phyloP scores from a whole-genome alignment of 2,113 vertebrate genomes.

The Nothocercus nigrocapillus region DNA sequence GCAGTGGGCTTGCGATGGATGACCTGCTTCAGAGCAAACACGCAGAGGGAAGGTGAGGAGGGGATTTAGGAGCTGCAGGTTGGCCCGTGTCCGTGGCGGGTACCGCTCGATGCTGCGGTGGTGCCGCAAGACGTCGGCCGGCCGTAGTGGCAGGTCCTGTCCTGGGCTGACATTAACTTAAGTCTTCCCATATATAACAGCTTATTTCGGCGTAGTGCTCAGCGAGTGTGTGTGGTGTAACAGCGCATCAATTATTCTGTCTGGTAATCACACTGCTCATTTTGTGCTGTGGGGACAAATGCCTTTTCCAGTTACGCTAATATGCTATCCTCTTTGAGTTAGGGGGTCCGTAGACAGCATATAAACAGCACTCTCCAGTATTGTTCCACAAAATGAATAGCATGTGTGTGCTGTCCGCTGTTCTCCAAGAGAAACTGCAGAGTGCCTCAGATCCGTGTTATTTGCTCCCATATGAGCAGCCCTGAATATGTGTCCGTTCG shows the following conservation, averaged over 20 bases:
- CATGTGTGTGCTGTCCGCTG: neutral
- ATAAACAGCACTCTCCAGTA: neutral
- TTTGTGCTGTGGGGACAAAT: conserved; percentile 15
- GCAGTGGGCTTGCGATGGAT: neutral
- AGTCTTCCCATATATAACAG: neutral
- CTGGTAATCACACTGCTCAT: neutral
- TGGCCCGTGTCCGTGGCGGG: neutral
- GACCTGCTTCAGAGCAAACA: neutral
- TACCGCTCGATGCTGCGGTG: neutral
- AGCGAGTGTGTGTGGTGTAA: neutral
- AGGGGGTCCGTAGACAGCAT: neutral
- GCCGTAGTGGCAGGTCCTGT: neutral
- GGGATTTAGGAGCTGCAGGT: neutral
- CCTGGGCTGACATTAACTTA: neutral
- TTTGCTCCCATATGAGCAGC: conserved; percentile 19
- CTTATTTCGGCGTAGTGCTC: neutral
- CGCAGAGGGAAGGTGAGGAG: accelerated
- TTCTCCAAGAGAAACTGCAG: neutral
- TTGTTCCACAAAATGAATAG: conserved; percentile 26
- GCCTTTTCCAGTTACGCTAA: conserved; percentile 8
- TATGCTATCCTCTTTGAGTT: conserved; percentile 20
- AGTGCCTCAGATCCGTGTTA: neutral
- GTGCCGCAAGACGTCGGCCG: neutral
- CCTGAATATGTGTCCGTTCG: neutral
- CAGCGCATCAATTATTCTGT: neutral